Percentiles rank a stretch among this genome's conserved stretches.
Evolutionary conservation across 2,888 invertebrate genomes (phyloP).

Genomic region (Polydrusus cervinus): DNA sequence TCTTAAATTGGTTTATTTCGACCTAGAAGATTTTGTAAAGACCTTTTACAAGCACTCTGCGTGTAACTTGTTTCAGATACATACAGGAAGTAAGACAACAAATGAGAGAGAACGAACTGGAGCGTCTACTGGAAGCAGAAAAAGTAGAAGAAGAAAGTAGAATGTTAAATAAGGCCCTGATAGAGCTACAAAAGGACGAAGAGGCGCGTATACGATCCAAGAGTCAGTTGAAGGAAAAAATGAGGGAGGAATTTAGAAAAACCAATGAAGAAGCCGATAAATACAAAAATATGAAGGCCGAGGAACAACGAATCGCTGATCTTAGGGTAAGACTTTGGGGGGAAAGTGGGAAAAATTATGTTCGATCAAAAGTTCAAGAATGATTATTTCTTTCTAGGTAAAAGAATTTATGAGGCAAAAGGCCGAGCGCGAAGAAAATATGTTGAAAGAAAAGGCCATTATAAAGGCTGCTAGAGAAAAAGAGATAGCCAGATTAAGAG

Average conservation of each 20-base stretch:
- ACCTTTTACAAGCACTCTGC: background rate
- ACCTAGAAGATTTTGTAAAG: too few species aligned
- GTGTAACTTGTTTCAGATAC: slow-evolving; percentile 53
- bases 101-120: slow-evolving; percentile 73
- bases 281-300: slow-evolving; percentile 77
- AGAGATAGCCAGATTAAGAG: slow-evolving; percentile 73
- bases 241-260: slow-evolving; percentile 76
- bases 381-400: slow-evolving; percentile 68
- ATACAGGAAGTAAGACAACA: slow-evolving; percentile 70
- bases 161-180: slow-evolving; percentile 76
- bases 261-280: slow-evolving; percentile 77
- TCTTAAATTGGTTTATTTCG: too few species aligned
- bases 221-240: slow-evolving; percentile 72
- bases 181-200: slow-evolving; percentile 79
- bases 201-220: slow-evolving; percentile 76
- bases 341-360: too few species aligned
- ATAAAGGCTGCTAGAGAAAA: slow-evolving; percentile 77
- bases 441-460: slow-evolving; percentile 74
- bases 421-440: slow-evolving; percentile 76
- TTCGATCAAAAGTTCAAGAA: too few species aligned
- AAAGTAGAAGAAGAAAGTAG: slow-evolving; percentile 81
- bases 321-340: slow-evolving; percentile 71
- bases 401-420: slow-evolving; percentile 78
- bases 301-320: slow-evolving; percentile 79
- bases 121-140: slow-evolving; percentile 76